These are phyloP conservation scores for Cremastobaeus sp. DNA, from an alignment of 2,888 invertebrate species.

Conservation along the genomic window DNA sequence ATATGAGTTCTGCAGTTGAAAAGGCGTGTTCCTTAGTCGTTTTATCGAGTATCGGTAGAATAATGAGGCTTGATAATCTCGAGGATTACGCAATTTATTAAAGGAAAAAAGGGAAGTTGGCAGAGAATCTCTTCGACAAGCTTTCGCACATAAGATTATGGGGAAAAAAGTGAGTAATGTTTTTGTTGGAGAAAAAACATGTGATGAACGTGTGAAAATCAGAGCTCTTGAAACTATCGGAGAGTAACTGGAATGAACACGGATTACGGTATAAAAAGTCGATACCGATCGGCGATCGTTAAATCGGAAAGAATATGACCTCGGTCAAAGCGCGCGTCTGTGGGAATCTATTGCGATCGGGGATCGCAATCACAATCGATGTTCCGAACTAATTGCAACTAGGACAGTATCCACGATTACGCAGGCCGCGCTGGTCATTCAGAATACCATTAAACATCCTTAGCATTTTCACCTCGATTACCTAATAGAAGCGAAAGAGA, in stretches of 20 bases:
- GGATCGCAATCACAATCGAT: conserved; percentile 43
- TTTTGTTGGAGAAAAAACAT: background rate
- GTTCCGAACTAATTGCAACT: conserved; percentile 52
- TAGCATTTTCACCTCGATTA: conserved; percentile 50
- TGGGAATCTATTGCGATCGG: conserved; percentile 57
- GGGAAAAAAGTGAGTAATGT: too few relatives aligned
- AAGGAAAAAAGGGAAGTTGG: too few relatives aligned
- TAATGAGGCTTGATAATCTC: too few relatives aligned
- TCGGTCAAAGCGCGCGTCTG: conserved; percentile 51
- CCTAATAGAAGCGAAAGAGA: conserved; percentile 51
- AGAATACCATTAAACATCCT: conserved; percentile 41
- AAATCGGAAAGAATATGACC: conserved; percentile 48
- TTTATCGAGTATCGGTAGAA: too few relatives aligned
- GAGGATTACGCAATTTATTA: too few relatives aligned
- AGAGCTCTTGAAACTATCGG: conserved; percentile 4
- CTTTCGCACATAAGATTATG: too few relatives aligned
- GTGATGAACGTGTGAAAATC: conserved; percentile 28
- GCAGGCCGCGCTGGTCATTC: conserved; percentile 43
- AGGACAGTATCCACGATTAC: conserved; percentile 48
- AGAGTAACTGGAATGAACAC: conserved; percentile 18
- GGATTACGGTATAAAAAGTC: conserved; percentile 27
- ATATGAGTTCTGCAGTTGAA: too few relatives aligned
- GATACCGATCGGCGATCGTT: conserved; percentile 53
- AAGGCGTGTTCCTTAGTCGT: too few relatives aligned
- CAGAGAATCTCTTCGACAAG: too few relatives aligned